A percentile compares a stretch with the other conserved stretches of the same genome.
phyloP scores from a whole-genome alignment of 2,797 vertebrate species.

The Gymnothorax javanicus region DNA sequence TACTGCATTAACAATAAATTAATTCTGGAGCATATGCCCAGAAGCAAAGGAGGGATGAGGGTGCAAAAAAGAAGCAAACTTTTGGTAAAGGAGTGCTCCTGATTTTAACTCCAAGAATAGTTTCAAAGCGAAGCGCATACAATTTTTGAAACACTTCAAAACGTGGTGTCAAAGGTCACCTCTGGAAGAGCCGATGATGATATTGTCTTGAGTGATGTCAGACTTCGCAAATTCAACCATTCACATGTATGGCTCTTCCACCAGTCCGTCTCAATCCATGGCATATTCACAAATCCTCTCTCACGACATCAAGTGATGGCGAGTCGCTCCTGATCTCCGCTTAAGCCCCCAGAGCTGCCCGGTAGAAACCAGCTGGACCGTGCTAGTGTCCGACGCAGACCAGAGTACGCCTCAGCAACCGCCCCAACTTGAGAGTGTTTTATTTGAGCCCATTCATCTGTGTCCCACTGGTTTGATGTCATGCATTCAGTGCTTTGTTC shows the following conservation, averaged over 20 bases:
- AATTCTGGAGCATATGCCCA: slow-evolving; percentile 2
- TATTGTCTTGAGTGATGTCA: background rate
- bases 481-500: slow-evolving; percentile 57
- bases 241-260: background rate
- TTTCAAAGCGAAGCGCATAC: background rate
- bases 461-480: slow-evolving; percentile 62
- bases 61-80: background rate
- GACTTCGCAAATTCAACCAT: background rate
- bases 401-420: slow-evolving; percentile 36
- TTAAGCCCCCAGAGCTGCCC: slow-evolving; percentile 50
- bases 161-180: background rate
- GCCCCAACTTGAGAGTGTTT: slow-evolving; percentile 67
- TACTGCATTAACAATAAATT: slow-evolving; percentile 70
- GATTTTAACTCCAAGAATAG: background rate
- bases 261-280: background rate
- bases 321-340: slow-evolving; percentile 45
- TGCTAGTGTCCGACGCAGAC: slow-evolving; percentile 44
- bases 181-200: background rate
- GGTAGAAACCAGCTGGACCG: slow-evolving; percentile 44
- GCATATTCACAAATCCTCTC: background rate
- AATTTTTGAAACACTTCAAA: background rate
- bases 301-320: slow-evolving; percentile 36
- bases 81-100: too few relatives aligned
- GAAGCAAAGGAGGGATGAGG: slow-evolving; percentile 37
- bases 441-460: slow-evolving; percentile 63